Conservation (phyloP, 2,797 vertebrate species). For the Dipus sagitta region DNA sequence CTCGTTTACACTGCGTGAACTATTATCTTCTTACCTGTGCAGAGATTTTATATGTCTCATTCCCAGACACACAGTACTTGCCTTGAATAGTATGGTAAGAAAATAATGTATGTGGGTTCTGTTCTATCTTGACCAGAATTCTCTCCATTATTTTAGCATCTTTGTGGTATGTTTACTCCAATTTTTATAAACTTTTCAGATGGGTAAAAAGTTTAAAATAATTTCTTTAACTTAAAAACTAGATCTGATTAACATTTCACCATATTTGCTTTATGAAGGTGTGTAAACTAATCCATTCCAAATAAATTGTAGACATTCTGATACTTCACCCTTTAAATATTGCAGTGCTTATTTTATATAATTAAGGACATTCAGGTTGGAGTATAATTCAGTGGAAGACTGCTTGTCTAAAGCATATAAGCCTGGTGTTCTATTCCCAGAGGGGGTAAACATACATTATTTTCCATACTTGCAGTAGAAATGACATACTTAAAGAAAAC, state of each 20-base stretch:
- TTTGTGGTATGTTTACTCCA: background rate
- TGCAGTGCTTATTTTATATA: background rate
- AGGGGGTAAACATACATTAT: background rate
- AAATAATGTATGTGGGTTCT: background rate
- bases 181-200: background rate
- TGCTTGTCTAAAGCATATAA: background rate
- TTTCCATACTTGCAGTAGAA: background rate
- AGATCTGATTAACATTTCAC: background rate
- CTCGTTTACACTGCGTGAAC: background rate
- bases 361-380: background rate
- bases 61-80: background rate
- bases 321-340: background rate
- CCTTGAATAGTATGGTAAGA: background rate
- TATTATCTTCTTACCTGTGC: background rate
- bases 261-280: background rate
- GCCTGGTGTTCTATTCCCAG: background rate
- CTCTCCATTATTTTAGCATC: background rate
- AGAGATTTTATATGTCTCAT: background rate
- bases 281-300: background rate
- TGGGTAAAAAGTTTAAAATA: background rate
- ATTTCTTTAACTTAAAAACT: background rate
- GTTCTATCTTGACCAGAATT: background rate
- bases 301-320: background rate
- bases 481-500: background rate
- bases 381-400: background rate